A percentile compares a stretch with the other conserved stretches of the same genome.
These are phyloP conservation scores for Gavia stellata DNA, from an alignment of 2,113 vertebrate species.

Conservation along the genomic window DNA sequence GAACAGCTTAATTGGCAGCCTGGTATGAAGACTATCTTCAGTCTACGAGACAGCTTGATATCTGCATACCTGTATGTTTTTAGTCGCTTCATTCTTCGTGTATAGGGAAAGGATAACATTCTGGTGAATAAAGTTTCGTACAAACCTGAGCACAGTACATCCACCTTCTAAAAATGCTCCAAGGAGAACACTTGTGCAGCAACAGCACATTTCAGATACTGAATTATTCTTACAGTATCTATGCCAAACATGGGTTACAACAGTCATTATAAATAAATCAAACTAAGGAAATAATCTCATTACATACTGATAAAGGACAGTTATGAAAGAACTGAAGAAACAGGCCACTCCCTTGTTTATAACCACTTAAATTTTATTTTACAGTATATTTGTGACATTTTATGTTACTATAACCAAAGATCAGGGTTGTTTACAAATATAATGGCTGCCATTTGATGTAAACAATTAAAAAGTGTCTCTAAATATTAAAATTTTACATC, in stretches of 20 bases:
- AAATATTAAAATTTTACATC: constrained; percentile 78
- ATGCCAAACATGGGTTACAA: background rate
- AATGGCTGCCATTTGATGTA: constrained; percentile 71
- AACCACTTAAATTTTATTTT: constrained; percentile 79
- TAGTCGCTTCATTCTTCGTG: background rate
- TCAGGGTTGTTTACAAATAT: constrained; percentile 74
- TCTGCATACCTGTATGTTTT: background rate
- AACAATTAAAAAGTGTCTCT: constrained; percentile 74
- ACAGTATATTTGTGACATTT: constrained; percentile 73
- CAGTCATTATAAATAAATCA: background rate
- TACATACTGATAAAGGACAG: background rate
- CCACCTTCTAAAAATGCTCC: background rate
- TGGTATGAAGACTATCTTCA: background rate
- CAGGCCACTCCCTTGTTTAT: constrained; percentile 34
- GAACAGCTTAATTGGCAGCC: background rate
- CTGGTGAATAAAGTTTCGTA: background rate
- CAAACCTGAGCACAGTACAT: background rate
- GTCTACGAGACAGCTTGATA: background rate
- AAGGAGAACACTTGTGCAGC: background rate
- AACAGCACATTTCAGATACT: background rate
- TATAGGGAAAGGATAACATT: background rate
- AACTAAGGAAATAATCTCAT: background rate
- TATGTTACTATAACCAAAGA: constrained; percentile 71
- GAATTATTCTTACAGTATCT: background rate
- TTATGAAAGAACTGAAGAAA: background rate